Conservation (phyloP, 2,888 invertebrate species). For the Agrilus cyanescens region DNA sequence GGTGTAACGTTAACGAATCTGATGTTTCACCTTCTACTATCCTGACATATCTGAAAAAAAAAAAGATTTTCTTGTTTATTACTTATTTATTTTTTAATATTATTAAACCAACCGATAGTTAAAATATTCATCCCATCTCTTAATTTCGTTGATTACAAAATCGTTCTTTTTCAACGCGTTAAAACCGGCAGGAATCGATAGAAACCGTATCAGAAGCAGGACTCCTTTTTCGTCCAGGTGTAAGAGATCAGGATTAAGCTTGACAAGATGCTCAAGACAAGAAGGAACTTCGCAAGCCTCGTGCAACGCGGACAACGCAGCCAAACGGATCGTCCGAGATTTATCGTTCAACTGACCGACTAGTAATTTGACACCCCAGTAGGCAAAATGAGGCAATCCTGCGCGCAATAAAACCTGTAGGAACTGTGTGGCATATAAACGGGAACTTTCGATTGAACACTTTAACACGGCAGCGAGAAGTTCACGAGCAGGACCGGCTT, state of each 20-base stretch:
- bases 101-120: slow-evolving; percentile 47
- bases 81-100: neutral
- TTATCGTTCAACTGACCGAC: slow-evolving; percentile 77
- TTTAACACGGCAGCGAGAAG: slow-evolving; percentile 45
- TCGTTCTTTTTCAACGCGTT: slow-evolving; percentile 48
- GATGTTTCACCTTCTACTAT: slow-evolving; percentile 82
- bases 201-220: slow-evolving; percentile 61
- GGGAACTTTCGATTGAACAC: slow-evolving; percentile 45
- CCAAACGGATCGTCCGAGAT: slow-evolving; percentile 65
- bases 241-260: slow-evolving; percentile 55
- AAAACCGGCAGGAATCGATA: slow-evolving; percentile 61
- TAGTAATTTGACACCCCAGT: slow-evolving; percentile 80
- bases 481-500: slow-evolving; percentile 58
- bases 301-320: slow-evolving; percentile 72
- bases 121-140: slow-evolving; percentile 65
- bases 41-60: slow-evolving; percentile 59
- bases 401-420: slow-evolving; percentile 76
- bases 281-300: slow-evolving; percentile 88
- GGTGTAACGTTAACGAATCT: slow-evolving; percentile 74
- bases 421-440: slow-evolving; percentile 86
- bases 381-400: slow-evolving; percentile 58
- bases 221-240: slow-evolving; percentile 69
- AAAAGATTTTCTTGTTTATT: neutral
- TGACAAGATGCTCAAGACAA: slow-evolving; percentile 61
- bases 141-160: slow-evolving; percentile 59